Evolutionary conservation across 1,140 invertebrate species (phyloP).

Genomic region (Hirudo medicinalis): DNA sequence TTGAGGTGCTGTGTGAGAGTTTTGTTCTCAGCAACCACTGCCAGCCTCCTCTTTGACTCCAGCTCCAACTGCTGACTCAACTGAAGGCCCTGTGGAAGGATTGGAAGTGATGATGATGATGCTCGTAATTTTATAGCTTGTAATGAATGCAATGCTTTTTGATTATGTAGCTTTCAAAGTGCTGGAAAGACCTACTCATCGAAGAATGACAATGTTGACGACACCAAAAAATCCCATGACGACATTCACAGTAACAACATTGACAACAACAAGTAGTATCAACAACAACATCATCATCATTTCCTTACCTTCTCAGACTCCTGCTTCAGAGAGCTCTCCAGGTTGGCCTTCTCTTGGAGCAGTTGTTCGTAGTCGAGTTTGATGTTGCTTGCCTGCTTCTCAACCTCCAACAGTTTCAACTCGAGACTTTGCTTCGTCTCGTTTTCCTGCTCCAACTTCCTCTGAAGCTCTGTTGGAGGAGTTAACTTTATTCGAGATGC

Average conservation of each 20-base stretch:
- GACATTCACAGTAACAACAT: background rate
- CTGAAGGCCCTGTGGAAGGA: constrained; percentile 48
- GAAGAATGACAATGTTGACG: background rate
- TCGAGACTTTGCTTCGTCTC: constrained; percentile 66
- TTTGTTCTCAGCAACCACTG: constrained; percentile 57
- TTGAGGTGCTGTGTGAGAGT: constrained; percentile 57
- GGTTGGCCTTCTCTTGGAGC: constrained; percentile 55
- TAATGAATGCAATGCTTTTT: too few relatives aligned
- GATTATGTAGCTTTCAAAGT: too few relatives aligned
- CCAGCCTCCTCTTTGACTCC: constrained; percentile 64
- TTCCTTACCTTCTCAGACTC: constrained; percentile 36
- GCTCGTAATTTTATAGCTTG: background rate
- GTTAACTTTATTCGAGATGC: background rate
- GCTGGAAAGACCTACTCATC: too few relatives aligned
- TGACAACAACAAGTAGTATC: background rate
- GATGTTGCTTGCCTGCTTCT: constrained; percentile 82
- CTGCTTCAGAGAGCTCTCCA: constrained; percentile 28
- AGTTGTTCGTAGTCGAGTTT: constrained; percentile 82
- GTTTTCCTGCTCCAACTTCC: constrained; percentile 79
- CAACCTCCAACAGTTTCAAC: constrained; percentile 69
- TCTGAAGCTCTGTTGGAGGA: constrained; percentile 59
- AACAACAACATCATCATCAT: background rate
- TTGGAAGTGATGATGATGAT: too few relatives aligned
- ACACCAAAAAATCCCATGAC: background rate
- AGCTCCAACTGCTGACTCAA: constrained; percentile 73